Conservation (phyloP, 2,888 invertebrate genomes). For the Phortica okadai region DNA sequence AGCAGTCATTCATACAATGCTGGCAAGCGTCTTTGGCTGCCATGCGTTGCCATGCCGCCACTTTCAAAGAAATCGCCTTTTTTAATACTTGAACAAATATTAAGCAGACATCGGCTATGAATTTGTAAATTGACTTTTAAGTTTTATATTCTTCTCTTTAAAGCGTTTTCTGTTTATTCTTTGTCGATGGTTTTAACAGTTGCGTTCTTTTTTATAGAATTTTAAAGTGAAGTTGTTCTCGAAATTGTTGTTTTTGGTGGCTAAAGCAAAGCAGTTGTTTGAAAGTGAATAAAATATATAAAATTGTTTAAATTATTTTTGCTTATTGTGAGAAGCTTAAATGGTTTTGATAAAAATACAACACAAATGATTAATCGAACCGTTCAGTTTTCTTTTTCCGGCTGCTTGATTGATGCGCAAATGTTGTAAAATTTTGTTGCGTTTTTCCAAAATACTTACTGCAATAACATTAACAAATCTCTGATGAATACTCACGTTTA, state of each 20-base stretch:
- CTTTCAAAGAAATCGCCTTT: slow-evolving; percentile 28
- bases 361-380: too few relatives aligned
- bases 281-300: background rate
- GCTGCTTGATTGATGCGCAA: too few relatives aligned
- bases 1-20: background rate
- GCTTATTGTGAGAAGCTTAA: too few relatives aligned
- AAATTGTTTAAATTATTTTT: too few relatives aligned
- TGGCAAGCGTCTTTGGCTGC: background rate
- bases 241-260: background rate
- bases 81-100: slow-evolving; percentile 32
- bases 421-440: background rate
- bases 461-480: background rate
- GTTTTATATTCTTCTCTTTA: background rate
- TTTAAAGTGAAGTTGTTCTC: background rate
- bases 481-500: background rate
- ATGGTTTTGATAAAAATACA: too few relatives aligned
- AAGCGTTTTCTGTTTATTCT: slow-evolving; percentile 12
- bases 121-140: slow-evolving; percentile 32
- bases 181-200: slow-evolving; percentile 13
- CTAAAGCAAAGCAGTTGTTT: background rate
- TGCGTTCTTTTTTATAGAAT: background rate
- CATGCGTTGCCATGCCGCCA: background rate
- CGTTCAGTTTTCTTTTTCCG: too few relatives aligned
- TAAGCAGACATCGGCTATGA: slow-evolving; percentile 31
- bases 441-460: background rate